Base-by-base conservation (phyloP, 2,113 vertebrate genomes). In the Ondatra zibethicus region DNA sequence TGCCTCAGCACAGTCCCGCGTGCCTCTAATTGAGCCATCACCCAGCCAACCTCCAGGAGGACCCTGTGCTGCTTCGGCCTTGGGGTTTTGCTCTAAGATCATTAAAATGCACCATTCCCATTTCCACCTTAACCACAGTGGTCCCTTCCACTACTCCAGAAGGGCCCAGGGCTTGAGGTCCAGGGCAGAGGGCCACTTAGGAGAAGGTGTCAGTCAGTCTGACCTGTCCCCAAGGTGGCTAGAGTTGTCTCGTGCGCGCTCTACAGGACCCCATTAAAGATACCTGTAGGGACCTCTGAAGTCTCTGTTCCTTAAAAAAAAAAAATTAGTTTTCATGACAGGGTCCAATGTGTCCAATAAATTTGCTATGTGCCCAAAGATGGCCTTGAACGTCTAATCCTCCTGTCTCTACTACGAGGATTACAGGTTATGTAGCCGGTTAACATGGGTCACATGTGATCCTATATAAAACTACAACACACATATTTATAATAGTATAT, bases 11-110 rank as follows among this genome's bases (percentile, higher is more conserved):
- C 98, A 98, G 98, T 94, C 98, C 98, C 96, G 96, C 92, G 98
- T 97, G 98, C 88, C 97, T 98, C 98, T 99, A 98, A 99, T 98
- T 98, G 98, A 99, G 99, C 98, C 98, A 98, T 99, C 98, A 98
- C 92, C 98, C 97, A 98, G 97, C 5, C 96, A 98, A 98, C 82
- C 97, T 98, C 96, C 96, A 96, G 98, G 98, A 98, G 98, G 98
- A 97, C 96, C 96, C 94, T 58, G 96, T 93, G 97, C 98, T 98
- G 98, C 97, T 96, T 89, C 95, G 97, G 98, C 98, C 63, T 95
- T 95, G 58, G 87, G 96, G 96, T 94, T 96, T 89, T 94, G 91
- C 97, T 90, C 10, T 92, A 82, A 96, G 97, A 96, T 97, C 97
- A 94, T 97, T 96, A 75, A 94, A 97, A 73, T 23, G 33, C 39